A percentile compares a stretch with the other conserved stretches of the same genome.
Conservation (phyloP, 1,140 invertebrate species). For the Coptotermes formosanus region DNA sequence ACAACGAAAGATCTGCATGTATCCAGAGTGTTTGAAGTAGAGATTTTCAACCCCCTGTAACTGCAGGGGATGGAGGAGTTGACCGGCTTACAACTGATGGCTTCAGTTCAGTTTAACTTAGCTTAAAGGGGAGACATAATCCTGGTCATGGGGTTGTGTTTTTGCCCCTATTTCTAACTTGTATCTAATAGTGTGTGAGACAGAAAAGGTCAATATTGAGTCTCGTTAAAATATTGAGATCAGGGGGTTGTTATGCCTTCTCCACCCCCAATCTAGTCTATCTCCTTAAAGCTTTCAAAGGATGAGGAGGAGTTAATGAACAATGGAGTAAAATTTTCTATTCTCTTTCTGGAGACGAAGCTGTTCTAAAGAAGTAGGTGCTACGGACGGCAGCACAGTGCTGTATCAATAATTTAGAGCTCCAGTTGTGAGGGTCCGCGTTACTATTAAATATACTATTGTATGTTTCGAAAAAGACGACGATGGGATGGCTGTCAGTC, state of each 20-base stretch:
- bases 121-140: conserved; percentile 10
- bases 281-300: conserved; percentile 16
- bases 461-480: no score
- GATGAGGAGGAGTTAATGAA: neutral
- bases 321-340: conserved; percentile 1
- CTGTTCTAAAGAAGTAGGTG: neutral
- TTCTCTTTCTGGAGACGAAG: conserved; percentile 11
- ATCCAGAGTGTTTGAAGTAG: neutral
- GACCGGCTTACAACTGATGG: conserved; percentile 6
- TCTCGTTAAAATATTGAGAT: conserved; percentile 19
- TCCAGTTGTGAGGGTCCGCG: no score
- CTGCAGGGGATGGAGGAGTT: no score
- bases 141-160: neutral
- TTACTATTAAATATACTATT: no score
- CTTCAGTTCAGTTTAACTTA: conserved; percentile 1
- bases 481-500: no score
- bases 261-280: neutral
- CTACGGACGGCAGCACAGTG: neutral
- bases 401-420: neutral
- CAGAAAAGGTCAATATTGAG: conserved; percentile 11
- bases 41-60: neutral
- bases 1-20: neutral
- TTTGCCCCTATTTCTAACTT: no score
- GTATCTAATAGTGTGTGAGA: neutral
- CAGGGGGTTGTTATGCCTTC: neutral